phyloP scores from a whole-genome alignment of 2,113 vertebrate genomes.

The Bagarius yarrelli region DNA sequence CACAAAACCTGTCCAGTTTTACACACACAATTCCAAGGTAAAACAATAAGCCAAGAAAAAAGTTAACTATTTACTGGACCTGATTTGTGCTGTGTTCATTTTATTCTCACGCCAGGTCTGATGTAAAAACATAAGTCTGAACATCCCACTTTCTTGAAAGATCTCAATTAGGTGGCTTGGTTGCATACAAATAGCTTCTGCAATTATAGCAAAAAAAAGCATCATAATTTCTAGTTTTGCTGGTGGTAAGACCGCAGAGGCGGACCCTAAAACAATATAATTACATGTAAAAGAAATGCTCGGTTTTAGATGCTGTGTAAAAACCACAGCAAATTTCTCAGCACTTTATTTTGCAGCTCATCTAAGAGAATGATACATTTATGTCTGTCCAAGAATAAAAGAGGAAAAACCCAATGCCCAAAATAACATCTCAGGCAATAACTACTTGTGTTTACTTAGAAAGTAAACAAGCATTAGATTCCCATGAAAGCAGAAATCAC shows the following conservation, averaged over 20 bases:
- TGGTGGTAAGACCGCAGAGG: not conserved
- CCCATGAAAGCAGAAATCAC: conserved; percentile 6
- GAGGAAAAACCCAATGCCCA: not conserved
- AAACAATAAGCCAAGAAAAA: not conserved
- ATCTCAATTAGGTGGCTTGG: conserved; percentile 24
- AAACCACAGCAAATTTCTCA: not conserved
- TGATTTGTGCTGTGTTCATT: not conserved
- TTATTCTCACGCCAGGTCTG: conserved; percentile 23
- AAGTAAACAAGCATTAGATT: not conserved
- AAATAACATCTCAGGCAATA: not conserved
- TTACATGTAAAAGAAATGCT: conserved; percentile 13
- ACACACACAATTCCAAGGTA: not conserved
- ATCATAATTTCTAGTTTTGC: conserved; percentile 21
- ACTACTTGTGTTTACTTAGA: conserved; percentile 23
- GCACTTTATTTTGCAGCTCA: not conserved
- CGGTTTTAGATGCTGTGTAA: conserved; percentile 1
- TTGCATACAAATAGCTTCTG: conserved; percentile 14
- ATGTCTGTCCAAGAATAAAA: not conserved
- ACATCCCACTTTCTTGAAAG: not conserved
- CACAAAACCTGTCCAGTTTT: conserved; percentile 6
- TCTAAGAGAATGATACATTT: not conserved
- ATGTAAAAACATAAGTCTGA: conserved; percentile 10
- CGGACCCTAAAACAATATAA: not conserved
- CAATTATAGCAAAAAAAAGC: conserved; percentile 20
- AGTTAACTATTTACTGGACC: not conserved